Evolutionary conservation across 2,888 invertebrate species (phyloP).

Genomic region (Apomyelois bistriatella): DNA sequence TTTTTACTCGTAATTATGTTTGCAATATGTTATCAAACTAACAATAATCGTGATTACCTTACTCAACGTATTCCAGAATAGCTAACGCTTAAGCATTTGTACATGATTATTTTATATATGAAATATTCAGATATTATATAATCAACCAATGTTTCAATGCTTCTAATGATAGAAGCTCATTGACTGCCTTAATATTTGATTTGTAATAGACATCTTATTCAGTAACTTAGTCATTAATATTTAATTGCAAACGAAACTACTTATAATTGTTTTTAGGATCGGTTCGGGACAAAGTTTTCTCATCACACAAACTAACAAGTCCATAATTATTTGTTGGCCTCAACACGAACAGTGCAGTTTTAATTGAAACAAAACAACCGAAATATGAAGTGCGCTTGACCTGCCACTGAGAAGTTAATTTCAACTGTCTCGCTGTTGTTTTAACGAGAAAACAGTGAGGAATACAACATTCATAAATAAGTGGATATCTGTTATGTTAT

Average conservation of each 20-base stretch:
- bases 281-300: conserved; percentile 54
- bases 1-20: too few relatives aligned
- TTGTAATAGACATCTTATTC: not conserved
- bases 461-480: not conserved
- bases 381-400: conserved; percentile 53
- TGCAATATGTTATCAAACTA: too few relatives aligned
- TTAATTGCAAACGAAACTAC: not conserved
- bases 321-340: conserved; percentile 65
- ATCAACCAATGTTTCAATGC: too few relatives aligned
- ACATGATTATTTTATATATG: too few relatives aligned
- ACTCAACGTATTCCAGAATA: too few relatives aligned
- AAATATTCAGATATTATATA: too few relatives aligned
- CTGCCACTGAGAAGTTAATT: conserved; percentile 46
- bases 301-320: conserved; percentile 57
- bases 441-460: conserved; percentile 9
- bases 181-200: too few relatives aligned
- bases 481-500: not conserved
- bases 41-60: too few relatives aligned
- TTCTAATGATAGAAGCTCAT: too few relatives aligned
- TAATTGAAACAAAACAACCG: conserved; percentile 65
- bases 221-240: not conserved
- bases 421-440: conserved; percentile 27
- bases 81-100: too few relatives aligned
- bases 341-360: conserved; percentile 47
- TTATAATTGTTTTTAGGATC: conserved; percentile 1